Conservation (phyloP, 2,888 invertebrate genomes). For the Eustalomyia histrio region DNA sequence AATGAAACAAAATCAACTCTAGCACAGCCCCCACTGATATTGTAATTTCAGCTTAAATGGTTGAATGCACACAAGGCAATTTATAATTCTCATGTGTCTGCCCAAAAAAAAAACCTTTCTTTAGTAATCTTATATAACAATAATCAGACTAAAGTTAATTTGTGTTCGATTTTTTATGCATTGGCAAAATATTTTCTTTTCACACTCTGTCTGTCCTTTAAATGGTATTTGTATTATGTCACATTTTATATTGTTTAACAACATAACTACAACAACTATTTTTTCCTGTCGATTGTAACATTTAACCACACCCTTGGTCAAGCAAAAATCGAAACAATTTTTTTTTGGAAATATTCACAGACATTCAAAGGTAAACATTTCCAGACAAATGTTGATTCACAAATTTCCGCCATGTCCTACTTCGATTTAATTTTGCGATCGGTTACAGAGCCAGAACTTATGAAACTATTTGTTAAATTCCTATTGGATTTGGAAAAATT, state of each 20-base stretch:
- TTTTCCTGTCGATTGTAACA: conserved; percentile 12
- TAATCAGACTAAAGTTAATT: no score
- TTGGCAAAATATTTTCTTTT: conserved; percentile 15
- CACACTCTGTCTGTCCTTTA: conserved; percentile 14
- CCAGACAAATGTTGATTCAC: conserved; percentile 92
- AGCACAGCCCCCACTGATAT: no score
- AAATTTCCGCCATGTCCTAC: conserved; percentile 95
- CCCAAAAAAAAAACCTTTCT: no score
- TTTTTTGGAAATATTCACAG: conserved; percentile 74
- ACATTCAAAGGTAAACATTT: conserved; percentile 81
- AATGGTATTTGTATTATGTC: conserved; percentile 22
- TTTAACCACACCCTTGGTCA: conserved; percentile 74
- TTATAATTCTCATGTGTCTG: no score
- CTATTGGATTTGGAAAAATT: conserved; percentile 89
- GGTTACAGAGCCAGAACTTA: conserved; percentile 90
- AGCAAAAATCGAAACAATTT: conserved; percentile 77
- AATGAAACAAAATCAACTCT: no score
- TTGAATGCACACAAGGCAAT: no score
- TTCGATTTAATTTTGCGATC: conserved; percentile 94
- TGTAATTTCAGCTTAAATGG: no score
- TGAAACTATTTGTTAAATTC: conserved; percentile 91
- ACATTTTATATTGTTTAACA: conserved; percentile 14
- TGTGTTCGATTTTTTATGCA: background rate
- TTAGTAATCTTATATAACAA: no score
- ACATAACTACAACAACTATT: conserved; percentile 5